Conservation (phyloP, 2,888 invertebrate species). For the Heliconius hortense region DNA sequence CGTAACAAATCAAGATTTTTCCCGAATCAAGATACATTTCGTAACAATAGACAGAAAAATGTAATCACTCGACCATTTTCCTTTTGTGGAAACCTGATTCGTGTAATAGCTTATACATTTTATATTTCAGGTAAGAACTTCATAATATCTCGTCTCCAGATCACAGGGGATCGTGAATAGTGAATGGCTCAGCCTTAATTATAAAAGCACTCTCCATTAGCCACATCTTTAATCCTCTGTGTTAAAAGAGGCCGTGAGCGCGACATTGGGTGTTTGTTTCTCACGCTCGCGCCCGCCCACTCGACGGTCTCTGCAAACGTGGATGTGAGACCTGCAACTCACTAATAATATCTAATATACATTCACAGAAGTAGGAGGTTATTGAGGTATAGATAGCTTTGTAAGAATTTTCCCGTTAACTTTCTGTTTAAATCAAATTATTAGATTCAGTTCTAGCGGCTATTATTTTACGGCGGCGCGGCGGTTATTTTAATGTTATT, state of each 20-base stretch:
- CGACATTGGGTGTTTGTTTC: slow-evolving; percentile 72
- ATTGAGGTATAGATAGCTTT: slow-evolving; percentile 13
- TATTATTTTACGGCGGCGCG: no score
- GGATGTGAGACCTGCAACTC: slow-evolving; percentile 46
- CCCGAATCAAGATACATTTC: slow-evolving; percentile 44
- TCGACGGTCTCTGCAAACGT: slow-evolving; percentile 57
- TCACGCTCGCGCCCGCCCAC: slow-evolving; percentile 79
- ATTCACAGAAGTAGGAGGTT: slow-evolving; percentile 42
- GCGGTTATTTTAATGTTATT: no score
- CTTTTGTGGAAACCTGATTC: slow-evolving; percentile 20
- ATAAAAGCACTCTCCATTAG: slow-evolving; percentile 52
- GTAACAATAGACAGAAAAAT: slow-evolving; percentile 32
- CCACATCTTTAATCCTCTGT: slow-evolving; percentile 51
- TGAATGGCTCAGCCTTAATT: slow-evolving; percentile 61
- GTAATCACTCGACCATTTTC: slow-evolving; percentile 5
- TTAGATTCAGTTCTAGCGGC: no score
- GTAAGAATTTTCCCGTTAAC: slow-evolving; percentile 17
- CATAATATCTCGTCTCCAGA: slow-evolving; percentile 28
- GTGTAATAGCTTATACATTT: slow-evolving; percentile 25
- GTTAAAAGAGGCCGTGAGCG: slow-evolving; percentile 58
- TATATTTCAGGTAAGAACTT: slow-evolving; percentile 29
- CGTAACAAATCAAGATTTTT: slow-evolving; percentile 4
- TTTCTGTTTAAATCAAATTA: background rate
- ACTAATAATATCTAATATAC: slow-evolving; percentile 46
- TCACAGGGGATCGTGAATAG: slow-evolving; percentile 53